Evolutionary conservation across 2,113 vertebrate genomes (phyloP), one percentile per base, ranked within the genome.

Genomic region (pig (Sus scrofa)): DNA sequence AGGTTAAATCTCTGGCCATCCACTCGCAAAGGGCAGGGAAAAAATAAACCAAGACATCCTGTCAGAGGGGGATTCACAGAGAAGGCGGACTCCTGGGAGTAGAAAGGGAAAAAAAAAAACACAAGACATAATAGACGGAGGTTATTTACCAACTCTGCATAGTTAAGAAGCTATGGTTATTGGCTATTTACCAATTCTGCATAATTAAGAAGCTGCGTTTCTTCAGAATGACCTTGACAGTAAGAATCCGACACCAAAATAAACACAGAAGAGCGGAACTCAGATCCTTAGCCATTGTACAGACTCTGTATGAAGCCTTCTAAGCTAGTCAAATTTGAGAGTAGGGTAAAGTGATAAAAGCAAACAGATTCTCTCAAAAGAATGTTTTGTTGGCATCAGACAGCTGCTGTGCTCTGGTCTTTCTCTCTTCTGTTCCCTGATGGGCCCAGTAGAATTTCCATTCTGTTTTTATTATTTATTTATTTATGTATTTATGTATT

Each of bases 21-120:
- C 34, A 62, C 70, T 30, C 50, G 95, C 94, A 70, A 39, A 97
- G 77, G 15, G 79, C 30, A 92, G 14, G 37, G 89, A 96, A 96
- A 96, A 97, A 92, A 98, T 84, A 97, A 98, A 96, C 20, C 0
- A 4, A 0, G 3, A 93, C 96, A 88, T 98, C 96, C 96, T 95
- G 79, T 67, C 24, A n/a, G 94, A 56, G 78, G 39, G 27, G 73
- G 26, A 89, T 90, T 97, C 83, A 90, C 56, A 52, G 77, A 73
- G 95, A 81, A 93, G 63, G 44, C 77, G 34, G 86, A 44, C 91
- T 93, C 94, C 74, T 2, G 86, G 86, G 91, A 96, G 86, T 37
- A 84, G 78, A 44, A 50, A 65, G 65, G 22, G 26, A 6, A 4
- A 56, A 74, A 58, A 58, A 37, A 30, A 39, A 60, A 83, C 70